Evolutionary conservation across 2,888 invertebrate genomes (phyloP), one percentile per base, ranked within the genome.

Genomic region (Cerceris rybyensis): DNA sequence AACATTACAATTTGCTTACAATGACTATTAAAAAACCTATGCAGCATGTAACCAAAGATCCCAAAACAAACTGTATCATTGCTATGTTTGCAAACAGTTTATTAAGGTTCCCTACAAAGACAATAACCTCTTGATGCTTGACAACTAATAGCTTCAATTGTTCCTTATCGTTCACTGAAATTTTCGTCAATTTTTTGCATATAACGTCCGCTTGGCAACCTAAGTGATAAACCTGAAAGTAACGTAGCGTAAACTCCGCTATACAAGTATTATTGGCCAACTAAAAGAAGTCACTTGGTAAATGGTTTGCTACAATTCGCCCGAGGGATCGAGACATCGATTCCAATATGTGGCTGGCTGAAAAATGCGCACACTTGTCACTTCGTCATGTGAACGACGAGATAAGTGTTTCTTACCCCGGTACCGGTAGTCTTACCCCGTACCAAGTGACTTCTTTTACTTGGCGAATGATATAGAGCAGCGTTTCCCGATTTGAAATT

Each of bases 131-230:
- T 28, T 81, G 78, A 55, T 84, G 78, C 8, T 72, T 71, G 13
- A 4, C n/a, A 7, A 81, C 60, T 8, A 83, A 49, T 13, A 63
- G 59, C 50, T 64, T 64, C 11, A 76, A 16, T n/a, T 76, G 49
- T 5, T 13, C 28, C 0, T 39, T 39, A 7, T 6, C 49, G 7
- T 43, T 54, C 6, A 2, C 0, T 7, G 61, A 17, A 6, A 52
- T 46, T 7, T 67, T 14, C 7, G 9, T 17, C 8, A 83, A 9
- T 16, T 13, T 50, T 8, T 16, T 66, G 43, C 81, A 84, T 54
- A 83, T 13, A 14, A 83, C 39, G 4, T 83, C 84, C 11, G 83
- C 64, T 28, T 77, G 71, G 2, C 74, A 78, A 0, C 81, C 68
- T 28, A 63, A 17, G 11, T 84, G 84, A 28, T 84, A 57, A n/a